Percentiles rank a stretch among this genome's conserved stretches.
phyloP scores from a whole-genome alignment of 2,888 invertebrate genomes.

The Ichneumoninae sp. region DNA sequence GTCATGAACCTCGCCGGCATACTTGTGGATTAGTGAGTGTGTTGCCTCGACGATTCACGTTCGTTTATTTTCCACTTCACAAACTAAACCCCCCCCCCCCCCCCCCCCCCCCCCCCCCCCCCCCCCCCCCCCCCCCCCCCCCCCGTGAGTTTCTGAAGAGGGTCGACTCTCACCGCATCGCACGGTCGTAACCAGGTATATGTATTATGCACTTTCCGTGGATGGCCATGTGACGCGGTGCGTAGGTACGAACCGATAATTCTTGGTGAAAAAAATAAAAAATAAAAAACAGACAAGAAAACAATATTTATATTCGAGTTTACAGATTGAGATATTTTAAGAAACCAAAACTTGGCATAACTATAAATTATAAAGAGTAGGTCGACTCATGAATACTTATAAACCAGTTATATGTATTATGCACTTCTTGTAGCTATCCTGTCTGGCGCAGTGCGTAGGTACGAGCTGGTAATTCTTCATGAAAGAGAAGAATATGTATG shows the following conservation, averaged over 20 bases:
- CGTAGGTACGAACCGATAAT: conserved; percentile 18
- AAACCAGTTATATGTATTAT: too few relatives aligned
- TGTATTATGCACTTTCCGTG: conserved; percentile 29
- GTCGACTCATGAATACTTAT: too few relatives aligned
- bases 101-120: background rate
- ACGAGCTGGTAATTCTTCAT: too few relatives aligned
- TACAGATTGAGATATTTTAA: background rate
- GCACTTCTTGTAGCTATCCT: too few relatives aligned
- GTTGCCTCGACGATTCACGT: conserved; percentile 47
- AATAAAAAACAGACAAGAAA: background rate
- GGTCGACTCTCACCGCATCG: conserved; percentile 74
- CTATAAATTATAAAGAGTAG: background rate
- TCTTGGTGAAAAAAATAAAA: background rate
- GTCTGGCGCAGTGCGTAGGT: too few relatives aligned
- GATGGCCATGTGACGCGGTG: conserved; percentile 23
- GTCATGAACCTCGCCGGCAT: conserved; percentile 71
- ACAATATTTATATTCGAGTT: background rate
- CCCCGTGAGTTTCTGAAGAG: conserved; percentile 77
- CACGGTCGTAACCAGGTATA: conserved; percentile 34
- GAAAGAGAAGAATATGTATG: too few relatives aligned
- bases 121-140: conserved; percentile 2
- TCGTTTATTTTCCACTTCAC: conserved; percentile 76
- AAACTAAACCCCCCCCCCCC: conserved; percentile 68
- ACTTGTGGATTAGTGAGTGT: conserved; percentile 26
- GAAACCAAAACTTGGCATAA: background rate